A percentile compares a stretch with the other conserved stretches of the same genome.
These are phyloP conservation scores for Anguilla megastoma DNA, from an alignment of 2,797 vertebrate genomes.

Conservation along the genomic window DNA sequence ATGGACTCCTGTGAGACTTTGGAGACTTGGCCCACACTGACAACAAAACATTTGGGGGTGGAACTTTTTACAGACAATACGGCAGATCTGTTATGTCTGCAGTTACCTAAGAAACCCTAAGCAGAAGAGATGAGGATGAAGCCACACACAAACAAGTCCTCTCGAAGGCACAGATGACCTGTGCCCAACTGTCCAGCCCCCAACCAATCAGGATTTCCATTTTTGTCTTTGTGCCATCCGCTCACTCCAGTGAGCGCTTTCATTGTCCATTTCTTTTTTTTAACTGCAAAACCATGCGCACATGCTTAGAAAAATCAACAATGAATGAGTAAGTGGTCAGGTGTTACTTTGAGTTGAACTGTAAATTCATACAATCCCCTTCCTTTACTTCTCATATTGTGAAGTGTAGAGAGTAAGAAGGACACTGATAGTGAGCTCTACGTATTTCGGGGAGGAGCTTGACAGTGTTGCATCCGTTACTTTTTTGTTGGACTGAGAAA, in stretches of 20 bases:
- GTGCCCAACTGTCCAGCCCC: slow-evolving; percentile 32
- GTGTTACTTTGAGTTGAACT: background rate
- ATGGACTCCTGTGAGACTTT: slow-evolving; percentile 38
- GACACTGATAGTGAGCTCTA: background rate
- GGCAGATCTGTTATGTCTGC: slow-evolving; percentile 28
- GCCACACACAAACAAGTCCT: slow-evolving; percentile 16
- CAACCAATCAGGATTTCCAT: background rate
- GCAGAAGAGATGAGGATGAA: slow-evolving; percentile 39
- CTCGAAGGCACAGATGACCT: slow-evolving; percentile 11
- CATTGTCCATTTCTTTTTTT: background rate
- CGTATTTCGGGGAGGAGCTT: slow-evolving; percentile 18
- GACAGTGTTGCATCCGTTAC: background rate
- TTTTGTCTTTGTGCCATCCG: slow-evolving; percentile 23
- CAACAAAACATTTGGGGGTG: slow-evolving; percentile 23
- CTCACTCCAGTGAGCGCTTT: background rate
- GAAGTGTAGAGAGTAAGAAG: background rate
- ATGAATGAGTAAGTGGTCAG: background rate
- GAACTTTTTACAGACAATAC: slow-evolving; percentile 29
- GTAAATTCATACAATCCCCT: background rate
- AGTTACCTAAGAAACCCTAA: slow-evolving; percentile 17
- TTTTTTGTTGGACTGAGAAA: slow-evolving; percentile 42
- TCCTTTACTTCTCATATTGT: background rate
- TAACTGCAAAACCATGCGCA: background rate
- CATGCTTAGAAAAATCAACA: background rate
- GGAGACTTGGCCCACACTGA: background rate